Evolutionary conservation across 2,888 invertebrate genomes (phyloP), one percentile per base, ranked within the genome.

Genomic region (Epinotia nisella): DNA sequence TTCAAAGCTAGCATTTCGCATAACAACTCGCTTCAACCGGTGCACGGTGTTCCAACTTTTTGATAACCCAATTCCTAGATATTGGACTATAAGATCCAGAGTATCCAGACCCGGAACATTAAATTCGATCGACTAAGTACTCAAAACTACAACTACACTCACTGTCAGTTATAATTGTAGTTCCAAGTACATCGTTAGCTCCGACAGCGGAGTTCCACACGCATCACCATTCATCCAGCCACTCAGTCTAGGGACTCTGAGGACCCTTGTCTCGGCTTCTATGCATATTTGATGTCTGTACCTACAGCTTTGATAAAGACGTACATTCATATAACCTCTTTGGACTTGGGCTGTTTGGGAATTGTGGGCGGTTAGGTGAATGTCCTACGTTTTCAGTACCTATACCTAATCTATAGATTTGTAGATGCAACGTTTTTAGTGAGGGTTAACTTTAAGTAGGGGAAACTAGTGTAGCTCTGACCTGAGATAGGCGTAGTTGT

Each of bases 151-250:
- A 19, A 19, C 53, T 19, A 10, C 53, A 53, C 10, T 53, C 19
- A 53, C 11, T 17, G 2, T 19, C 17, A 17, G 17, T 0, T 10
- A 19, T 15, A 29, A 45, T 41, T 45, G 21, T n/a, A 17, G 41
- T 60, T 13, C 60, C 70, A 75, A 76, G 70, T 64, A 70, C 77
- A 76, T 81, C 78, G 78, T 80, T 81, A 80, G 75, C 70, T 68
- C 67, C 74, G 75, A 76, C 78, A 77, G 75, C 73, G 76, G 78
- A 72, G 73, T 75, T 75, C 74, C 74, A 74, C 75, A 76, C 74
- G 49, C 49, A 49, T n/a, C 3, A 74, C 76, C 67, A 76, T 76
- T 70, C 80, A 79, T 76, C 69, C 76, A 62, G 73, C 76, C 76
- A 77, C 77, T 78, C 73, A 67, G 70, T 64, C 72, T 77, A 72